Base-by-base conservation (phyloP, 2,888 invertebrate species). In the Flexamia atlantica region DNA sequence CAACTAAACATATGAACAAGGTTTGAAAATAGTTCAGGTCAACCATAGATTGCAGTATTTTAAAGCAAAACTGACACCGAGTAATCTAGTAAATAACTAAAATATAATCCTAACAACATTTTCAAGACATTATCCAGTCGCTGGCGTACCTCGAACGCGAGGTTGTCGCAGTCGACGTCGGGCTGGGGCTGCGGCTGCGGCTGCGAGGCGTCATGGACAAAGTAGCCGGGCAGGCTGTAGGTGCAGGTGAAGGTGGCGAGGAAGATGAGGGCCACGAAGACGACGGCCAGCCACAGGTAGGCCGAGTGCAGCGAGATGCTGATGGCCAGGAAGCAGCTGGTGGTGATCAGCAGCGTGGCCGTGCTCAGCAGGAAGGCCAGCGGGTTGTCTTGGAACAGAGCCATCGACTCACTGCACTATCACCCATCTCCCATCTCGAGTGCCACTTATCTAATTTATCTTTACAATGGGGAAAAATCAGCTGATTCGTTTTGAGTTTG, bases 241-340 rank as follows among this genome's bases (percentile, higher is more conserved):
- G 76, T 76, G 50, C 76, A 76, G 46, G 76, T 76, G 76, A 76
- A 76, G 50, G 76, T 76, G n/a, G 76, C 76, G 25, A 76, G 50
- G 76, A 76, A 46, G 42, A 76, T 76, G 23, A 76, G 76, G 1
- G 76, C 50, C 42, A 76, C 50, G 28, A 46, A 76, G 20, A 76
- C 76, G 3, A 76, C 46, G 7, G 76, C 76, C 30, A 76, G 17
- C 76, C 76, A 76, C 5, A 76, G 46, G 46, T 76, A 76, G 9
- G 76, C 76, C 0, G 76, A 76, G 76, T 76, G 76, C 50, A 76
- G 46, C 14, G 76, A 76, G 76, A 76, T 46, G 46, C 76, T 76
- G 76, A 76, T 28, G 17, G 76, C 76, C 50, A 76, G 46, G 46
- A 76, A 76, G n/a, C 40, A 76, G 40, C 46, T 46, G 76, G 76